phyloP scores from a whole-genome alignment of 30 jellyfish, hydroid and myxozoan species.

The Pseudorhiza aurosa region DNA sequence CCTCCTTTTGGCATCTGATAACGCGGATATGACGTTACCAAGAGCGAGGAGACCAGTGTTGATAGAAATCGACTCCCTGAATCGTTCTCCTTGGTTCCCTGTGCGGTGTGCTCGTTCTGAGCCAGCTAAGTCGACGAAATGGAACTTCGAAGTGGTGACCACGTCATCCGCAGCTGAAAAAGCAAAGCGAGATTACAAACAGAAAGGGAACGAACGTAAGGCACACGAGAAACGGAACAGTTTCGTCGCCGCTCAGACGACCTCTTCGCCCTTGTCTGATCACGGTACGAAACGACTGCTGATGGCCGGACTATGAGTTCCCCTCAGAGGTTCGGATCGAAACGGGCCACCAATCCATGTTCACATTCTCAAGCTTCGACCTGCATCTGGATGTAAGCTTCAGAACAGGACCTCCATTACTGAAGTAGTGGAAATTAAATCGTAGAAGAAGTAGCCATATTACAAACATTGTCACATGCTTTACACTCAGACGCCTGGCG shows the following conservation, averaged over 20 bases:
- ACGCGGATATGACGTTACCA: slow-evolving; percentile 95
- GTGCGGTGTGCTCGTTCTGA: slow-evolving; percentile 97
- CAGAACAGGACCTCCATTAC: too few species aligned
- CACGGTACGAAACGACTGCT: too few species aligned
- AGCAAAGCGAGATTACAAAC: not conserved
- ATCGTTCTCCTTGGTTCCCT: slow-evolving; percentile 96
- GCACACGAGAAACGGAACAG: not conserved
- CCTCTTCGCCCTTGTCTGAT: too few species aligned
- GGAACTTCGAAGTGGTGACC: slow-evolving; percentile 69
- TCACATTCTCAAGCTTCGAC: too few species aligned
- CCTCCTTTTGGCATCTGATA: slow-evolving; percentile 81
- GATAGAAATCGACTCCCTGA: slow-evolving; percentile 91
- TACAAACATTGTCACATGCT: too few species aligned
- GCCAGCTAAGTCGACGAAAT: slow-evolving; percentile 98
- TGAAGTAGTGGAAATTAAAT: too few species aligned
- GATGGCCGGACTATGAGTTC: too few species aligned
- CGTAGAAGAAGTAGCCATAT: too few species aligned
- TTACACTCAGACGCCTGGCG: too few species aligned
- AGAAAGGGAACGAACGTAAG: not conserved
- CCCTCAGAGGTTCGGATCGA: too few species aligned
- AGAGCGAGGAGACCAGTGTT: slow-evolving; percentile 93
- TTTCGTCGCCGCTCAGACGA: not conserved
- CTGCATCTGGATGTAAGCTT: too few species aligned
- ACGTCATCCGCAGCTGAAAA: slow-evolving; percentile 18
- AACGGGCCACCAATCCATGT: too few species aligned